Base-by-base conservation (phyloP, 2,113 vertebrate genomes). In the Heloderma charlesbogerti region DNA sequence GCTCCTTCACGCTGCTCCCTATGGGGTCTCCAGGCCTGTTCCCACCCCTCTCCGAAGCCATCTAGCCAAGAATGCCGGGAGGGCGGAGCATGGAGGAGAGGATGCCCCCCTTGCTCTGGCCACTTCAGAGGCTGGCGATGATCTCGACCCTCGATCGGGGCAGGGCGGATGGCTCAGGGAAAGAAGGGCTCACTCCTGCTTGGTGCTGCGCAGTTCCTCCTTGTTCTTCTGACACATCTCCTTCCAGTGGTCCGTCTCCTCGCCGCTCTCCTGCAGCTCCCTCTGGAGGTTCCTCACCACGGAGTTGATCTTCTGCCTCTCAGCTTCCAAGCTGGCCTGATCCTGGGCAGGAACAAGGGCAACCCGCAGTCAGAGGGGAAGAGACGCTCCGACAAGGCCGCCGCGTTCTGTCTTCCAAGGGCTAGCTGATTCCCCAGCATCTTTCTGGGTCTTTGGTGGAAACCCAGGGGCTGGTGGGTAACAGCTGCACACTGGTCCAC, bases 181-280 rank as follows among this genome's bases (percentile, higher is more conserved):
- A 13, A 37, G 20, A 13, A 1, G 45, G 20, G 54, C 98, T 98
- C 90, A 99, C 99, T 99, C 98, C 96, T 99, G 98, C 95, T 98
- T 99, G 80, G 98, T 92, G 88, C 71, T 95, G 71, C 98, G 97
- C 13, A 99, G 98, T 84, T 99, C 98, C 0, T 99, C 98, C 87
- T 98, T 98, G 93, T 98, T 97, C 91, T 97, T 93, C 95, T 99
- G 98, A 92, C 98, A 99, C 98, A 99, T 98, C 96, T 95, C 98
- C 96, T 98, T 98, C 99, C 99, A 99, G 94, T 99, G 99, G 86
- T 94, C 94, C 0, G 97, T 98, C 95, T 99, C 99, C 83, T 99
- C 99, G 0, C 97, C 94, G 78, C 98, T 98, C 93, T 99, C 99
- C 78, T 98, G 98, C 92, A 99, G 93, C 97, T 99, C 98, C 92